These are phyloP conservation scores for Dendrolimus punctatus DNA, from an alignment of 1,140 invertebrate species.

Conservation along the genomic window DNA sequence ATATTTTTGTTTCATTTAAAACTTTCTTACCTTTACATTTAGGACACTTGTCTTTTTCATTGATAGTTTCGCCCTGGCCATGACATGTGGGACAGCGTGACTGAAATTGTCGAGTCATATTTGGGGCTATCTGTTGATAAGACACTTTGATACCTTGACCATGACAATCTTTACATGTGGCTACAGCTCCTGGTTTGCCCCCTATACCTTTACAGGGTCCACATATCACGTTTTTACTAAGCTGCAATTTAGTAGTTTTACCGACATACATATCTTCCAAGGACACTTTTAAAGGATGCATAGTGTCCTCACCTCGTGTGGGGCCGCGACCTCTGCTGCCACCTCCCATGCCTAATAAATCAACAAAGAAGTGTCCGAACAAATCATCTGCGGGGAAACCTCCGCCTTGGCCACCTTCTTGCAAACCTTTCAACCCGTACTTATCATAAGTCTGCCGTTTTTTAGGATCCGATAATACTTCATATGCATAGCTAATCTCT, in stretches of 20 bases:
- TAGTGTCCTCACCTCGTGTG: constrained; percentile 78
- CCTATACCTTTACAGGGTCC: constrained; percentile 87
- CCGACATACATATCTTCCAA: constrained; percentile 95
- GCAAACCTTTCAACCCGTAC: constrained; percentile 84
- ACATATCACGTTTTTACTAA: constrained; percentile 92
- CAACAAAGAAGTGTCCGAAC: constrained; percentile 77
- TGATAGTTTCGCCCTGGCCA: constrained; percentile 82
- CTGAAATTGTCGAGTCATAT: constrained; percentile 90
- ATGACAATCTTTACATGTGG: constrained; percentile 82
- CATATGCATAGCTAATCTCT: constrained; percentile 91
- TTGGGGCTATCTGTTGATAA: constrained; percentile 81
- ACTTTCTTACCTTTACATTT: constrained; percentile 89
- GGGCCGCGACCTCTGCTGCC: constrained; percentile 67
- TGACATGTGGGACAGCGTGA: constrained; percentile 79
- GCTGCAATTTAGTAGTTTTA: constrained; percentile 84
- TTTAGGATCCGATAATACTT: constrained; percentile 83
- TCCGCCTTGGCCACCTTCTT: constrained; percentile 79
- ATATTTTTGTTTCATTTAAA: constrained; percentile 82
- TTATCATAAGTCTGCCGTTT: constrained; percentile 83
- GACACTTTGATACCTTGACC: constrained; percentile 84
- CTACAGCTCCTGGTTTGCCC: constrained; percentile 82
- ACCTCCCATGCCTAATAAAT: constrained; percentile 76
- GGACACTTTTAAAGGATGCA: constrained; percentile 83
- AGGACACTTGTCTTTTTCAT: constrained; percentile 86
- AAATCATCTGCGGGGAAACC: constrained; percentile 74